Evolutionary conservation across 2,888 invertebrate genomes (phyloP).

Genomic region (Actias luna): DNA sequence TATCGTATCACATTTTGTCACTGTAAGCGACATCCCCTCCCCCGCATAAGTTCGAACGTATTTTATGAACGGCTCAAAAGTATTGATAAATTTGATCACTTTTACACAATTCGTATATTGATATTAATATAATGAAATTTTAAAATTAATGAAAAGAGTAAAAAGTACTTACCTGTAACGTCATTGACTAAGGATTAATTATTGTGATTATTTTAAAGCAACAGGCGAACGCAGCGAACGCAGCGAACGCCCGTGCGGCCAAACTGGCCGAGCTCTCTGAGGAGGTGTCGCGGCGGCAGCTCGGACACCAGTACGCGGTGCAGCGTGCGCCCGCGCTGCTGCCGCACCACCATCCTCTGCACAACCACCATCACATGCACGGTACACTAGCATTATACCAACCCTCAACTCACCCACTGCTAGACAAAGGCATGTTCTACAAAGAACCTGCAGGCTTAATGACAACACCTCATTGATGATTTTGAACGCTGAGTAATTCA

Average conservation of each 20-base stretch:
- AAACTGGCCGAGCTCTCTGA: conserved; percentile 92
- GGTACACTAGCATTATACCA: neutral
- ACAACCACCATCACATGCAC: conserved; percentile 26
- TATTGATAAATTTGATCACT: no score
- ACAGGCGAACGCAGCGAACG: conserved; percentile 43
- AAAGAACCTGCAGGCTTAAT: no score
- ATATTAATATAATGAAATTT: no score
- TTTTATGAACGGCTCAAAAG: no score
- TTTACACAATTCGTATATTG: no score
- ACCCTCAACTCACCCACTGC: neutral
- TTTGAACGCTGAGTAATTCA: no score
- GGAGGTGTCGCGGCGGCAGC: conserved; percentile 85
- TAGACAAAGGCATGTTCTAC: no score
- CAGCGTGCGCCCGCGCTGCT: conserved; percentile 29
- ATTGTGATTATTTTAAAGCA: conserved; percentile 31
- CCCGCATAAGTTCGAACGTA: no score
- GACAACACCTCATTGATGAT: no score
- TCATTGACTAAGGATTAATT: neutral
- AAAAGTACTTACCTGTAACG: neutral
- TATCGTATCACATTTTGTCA: no score
- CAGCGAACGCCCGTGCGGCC: conserved; percentile 74
- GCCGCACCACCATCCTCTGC: conserved; percentile 53
- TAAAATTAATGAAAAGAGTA: no score
- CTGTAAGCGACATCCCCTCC: no score
- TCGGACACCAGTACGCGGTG: conserved; percentile 57